Evolutionary conservation across 2,888 invertebrate genomes (phyloP).

Genomic region (Nasonia oneida): DNA sequence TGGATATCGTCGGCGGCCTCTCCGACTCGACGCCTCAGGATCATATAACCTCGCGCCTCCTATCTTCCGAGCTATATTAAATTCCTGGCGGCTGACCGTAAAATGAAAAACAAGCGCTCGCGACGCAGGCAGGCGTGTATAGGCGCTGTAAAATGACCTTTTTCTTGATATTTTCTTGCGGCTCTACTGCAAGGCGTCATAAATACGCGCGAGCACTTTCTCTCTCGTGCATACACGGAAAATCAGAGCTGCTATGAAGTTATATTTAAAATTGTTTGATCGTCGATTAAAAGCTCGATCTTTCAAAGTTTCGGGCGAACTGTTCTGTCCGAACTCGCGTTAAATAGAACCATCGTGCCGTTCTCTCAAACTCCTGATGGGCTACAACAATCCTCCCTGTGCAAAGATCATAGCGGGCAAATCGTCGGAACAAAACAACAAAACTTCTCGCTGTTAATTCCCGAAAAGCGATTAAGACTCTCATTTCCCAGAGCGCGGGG

Average conservation of each 20-base stretch:
- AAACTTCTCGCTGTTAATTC: not conserved
- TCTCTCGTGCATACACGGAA: not conserved
- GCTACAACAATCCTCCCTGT: not conserved
- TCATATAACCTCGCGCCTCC: conserved; percentile 63
- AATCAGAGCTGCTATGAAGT: not conserved
- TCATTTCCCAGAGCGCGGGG: not conserved
- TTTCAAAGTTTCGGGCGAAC: not conserved
- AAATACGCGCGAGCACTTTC: conserved; percentile 6
- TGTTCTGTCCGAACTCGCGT: not conserved
- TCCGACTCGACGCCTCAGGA: conserved; percentile 32
- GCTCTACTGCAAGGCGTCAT: not conserved
- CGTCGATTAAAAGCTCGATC: too few relatives aligned
- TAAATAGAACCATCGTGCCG: not conserved
- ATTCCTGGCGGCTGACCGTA: conserved; percentile 62
- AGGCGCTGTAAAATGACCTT: conserved; percentile 21
- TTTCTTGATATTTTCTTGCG: conserved; percentile 20
- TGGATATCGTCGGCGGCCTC: conserved; percentile 31
- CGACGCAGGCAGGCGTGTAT: not conserved
- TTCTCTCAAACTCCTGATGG: too few relatives aligned
- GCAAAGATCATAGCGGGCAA: not conserved
- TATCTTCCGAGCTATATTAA: conserved; percentile 66
- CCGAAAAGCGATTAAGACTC: not conserved
- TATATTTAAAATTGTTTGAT: too few relatives aligned
- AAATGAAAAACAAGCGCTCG: conserved; percentile 50
- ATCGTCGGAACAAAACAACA: not conserved